Evolutionary conservation across 2,113 vertebrate species (phyloP).

Genomic region (Menidia beryllina): DNA sequence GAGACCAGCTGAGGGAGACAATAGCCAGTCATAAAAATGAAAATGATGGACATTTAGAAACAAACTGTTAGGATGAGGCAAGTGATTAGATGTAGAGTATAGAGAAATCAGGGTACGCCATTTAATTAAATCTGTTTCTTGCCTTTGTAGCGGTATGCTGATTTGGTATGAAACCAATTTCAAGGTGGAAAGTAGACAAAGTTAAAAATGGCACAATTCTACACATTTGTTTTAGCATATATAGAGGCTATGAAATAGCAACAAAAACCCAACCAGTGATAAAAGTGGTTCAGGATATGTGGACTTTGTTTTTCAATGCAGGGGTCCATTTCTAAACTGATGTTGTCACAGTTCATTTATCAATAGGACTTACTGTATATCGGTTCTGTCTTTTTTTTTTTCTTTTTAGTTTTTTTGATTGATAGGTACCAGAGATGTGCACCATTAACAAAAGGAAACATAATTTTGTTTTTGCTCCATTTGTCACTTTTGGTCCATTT

Average conservation of each 20-base stretch:
- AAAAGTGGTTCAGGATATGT: conserved; percentile 8
- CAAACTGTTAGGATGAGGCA: background rate
- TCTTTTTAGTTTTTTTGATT: conserved; percentile 23
- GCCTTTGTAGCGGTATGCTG: background rate
- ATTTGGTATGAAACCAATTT: conserved; percentile 18
- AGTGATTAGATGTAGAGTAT: background rate
- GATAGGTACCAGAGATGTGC: conserved; percentile 33
- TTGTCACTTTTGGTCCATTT: conserved; percentile 7
- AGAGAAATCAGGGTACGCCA: background rate
- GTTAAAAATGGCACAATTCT: conserved; percentile 19
- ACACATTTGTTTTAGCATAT: background rate
- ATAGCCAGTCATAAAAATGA: conserved; percentile 4
- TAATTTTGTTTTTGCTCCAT: conserved; percentile 20
- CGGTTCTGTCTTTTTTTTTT: conserved; percentile 22
- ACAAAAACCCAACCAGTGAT: background rate
- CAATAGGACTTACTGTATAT: conserved; percentile 35
- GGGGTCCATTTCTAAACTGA: conserved; percentile 7
- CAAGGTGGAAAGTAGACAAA: conserved; percentile 24
- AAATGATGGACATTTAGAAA: background rate
- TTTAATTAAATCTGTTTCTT: background rate
- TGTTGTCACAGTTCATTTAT: conserved; percentile 38
- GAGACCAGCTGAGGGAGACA: conserved; percentile 20
- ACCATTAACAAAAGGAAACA: conserved; percentile 35
- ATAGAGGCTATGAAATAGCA: background rate
- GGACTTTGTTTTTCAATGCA: background rate